Conservation (phyloP, 2,888 invertebrate genomes). For the Artemia sp. region DNA sequence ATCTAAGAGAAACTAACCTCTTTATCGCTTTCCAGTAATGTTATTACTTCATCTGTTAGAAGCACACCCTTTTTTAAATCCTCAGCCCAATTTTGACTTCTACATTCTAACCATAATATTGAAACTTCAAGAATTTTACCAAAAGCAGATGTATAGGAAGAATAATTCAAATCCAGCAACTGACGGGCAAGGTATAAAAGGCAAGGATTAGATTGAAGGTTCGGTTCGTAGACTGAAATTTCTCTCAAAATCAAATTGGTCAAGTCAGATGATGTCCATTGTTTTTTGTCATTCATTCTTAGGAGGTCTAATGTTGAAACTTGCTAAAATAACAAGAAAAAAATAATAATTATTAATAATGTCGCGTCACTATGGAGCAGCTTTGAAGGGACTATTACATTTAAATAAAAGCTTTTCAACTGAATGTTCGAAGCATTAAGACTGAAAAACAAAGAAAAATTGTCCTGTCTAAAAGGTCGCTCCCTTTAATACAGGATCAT, state of each 20-base stretch:
- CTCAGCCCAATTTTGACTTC: neutral
- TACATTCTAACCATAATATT: neutral
- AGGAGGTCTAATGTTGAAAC: neutral
- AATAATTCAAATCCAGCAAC: neutral
- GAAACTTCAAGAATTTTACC: neutral
- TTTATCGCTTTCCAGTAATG: neutral
- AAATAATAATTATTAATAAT: no score
- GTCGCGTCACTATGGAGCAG: no score
- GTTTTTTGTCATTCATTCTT: neutral
- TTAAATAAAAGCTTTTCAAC: no score
- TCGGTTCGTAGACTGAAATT: neutral
- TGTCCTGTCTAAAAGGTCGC: no score
- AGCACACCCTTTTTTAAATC: neutral
- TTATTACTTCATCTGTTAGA: neutral
- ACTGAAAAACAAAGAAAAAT: no score
- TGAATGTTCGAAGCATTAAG: no score
- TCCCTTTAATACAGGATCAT: no score
- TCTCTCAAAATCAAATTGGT: neutral
- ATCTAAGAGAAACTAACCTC: neutral
- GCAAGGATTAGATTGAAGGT: neutral
- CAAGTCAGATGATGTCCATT: neutral
- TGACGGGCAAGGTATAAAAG: neutral
- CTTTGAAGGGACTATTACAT: no score
- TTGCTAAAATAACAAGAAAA: no score
- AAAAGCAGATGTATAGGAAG: slow-evolving; percentile 9